Percentiles rank a stretch among this genome's conserved stretches.
phyloP scores from a whole-genome alignment of 92 coral and sea anemone genomes.

The Paramuricea clavata region DNA sequence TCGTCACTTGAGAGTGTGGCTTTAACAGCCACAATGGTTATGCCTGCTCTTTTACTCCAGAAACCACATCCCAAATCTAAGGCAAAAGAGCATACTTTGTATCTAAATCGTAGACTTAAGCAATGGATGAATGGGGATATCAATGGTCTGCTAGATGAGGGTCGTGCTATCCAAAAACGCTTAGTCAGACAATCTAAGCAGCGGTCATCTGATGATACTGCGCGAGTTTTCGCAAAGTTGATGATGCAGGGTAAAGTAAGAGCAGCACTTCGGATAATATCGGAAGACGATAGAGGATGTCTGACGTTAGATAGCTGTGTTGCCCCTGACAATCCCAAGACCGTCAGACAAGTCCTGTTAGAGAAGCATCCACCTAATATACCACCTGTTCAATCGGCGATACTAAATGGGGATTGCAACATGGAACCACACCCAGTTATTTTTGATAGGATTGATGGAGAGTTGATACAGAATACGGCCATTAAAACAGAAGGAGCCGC shows the following conservation, averaged over 20 bases:
- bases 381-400: slow-evolving; percentile 9
- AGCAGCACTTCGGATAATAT: too few species aligned
- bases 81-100: slow-evolving; percentile 22
- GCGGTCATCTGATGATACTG: neutral
- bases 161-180: slow-evolving; percentile 4
- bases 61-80: slow-evolving; percentile 44
- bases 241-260: neutral
- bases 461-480: slow-evolving; percentile 20
- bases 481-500: slow-evolving; percentile 29
- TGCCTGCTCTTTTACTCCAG: slow-evolving; percentile 35
- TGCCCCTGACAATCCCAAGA: neutral
- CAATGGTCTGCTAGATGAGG: slow-evolving; percentile 16
- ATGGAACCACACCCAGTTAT: slow-evolving; percentile 24
- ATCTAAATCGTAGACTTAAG: slow-evolving; percentile 40
- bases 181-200: slow-evolving; percentile 7
- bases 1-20: slow-evolving; percentile 25
- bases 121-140: slow-evolving; percentile 28
- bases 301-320: slow-evolving; percentile 14
- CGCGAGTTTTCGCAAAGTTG: neutral
- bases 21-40: slow-evolving; percentile 9
- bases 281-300: slow-evolving; percentile 11
- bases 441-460: slow-evolving; percentile 30
- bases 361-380: slow-evolving; percentile 27
- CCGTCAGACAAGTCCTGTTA: neutral
- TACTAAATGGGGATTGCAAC: neutral